These are phyloP conservation scores for Crocodylus rhombifer DNA, from an alignment of 2,797 vertebrate species.

Conservation along the genomic window DNA sequence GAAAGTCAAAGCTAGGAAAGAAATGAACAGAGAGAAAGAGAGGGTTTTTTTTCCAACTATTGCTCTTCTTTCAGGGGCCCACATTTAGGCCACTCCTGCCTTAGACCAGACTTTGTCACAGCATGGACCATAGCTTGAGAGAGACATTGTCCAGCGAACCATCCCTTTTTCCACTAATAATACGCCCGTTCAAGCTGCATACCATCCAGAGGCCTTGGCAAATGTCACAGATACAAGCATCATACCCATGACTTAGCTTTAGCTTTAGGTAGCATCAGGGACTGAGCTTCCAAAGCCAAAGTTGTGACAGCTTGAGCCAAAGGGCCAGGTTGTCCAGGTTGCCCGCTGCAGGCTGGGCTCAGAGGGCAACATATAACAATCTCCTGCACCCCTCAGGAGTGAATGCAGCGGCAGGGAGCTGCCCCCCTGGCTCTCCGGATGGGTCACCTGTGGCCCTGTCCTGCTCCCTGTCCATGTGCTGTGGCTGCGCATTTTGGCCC, in stretches of 20 bases:
- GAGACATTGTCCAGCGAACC: neutral
- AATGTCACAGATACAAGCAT: neutral
- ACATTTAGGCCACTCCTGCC: neutral
- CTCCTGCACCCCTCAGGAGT: too few species aligned
- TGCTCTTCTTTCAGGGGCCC: too few species aligned
- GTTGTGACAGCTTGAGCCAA: neutral
- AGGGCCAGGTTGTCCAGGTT: neutral
- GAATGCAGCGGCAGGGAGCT: too few species aligned
- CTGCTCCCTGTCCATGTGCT: too few species aligned
- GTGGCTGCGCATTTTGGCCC: too few species aligned
- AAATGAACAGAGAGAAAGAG: too few species aligned
- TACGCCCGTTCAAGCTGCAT: neutral
- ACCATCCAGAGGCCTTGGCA: neutral
- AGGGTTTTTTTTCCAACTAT: too few species aligned
- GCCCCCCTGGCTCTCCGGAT: too few species aligned
- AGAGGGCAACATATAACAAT: neutral
- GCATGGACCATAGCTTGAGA: neutral
- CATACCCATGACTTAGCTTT: neutral
- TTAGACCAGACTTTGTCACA: neutral
- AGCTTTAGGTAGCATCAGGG: neutral
- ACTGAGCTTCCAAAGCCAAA: neutral
- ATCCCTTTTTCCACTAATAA: neutral
- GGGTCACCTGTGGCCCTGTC: too few species aligned
- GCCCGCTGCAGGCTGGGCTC: neutral
- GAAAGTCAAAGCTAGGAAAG: too few species aligned